A percentile compares a stretch with the other conserved stretches of the same genome.
These are phyloP conservation scores for Meriones psammophilus DNA, from an alignment of 2,797 vertebrate species.

Conservation along the genomic window DNA sequence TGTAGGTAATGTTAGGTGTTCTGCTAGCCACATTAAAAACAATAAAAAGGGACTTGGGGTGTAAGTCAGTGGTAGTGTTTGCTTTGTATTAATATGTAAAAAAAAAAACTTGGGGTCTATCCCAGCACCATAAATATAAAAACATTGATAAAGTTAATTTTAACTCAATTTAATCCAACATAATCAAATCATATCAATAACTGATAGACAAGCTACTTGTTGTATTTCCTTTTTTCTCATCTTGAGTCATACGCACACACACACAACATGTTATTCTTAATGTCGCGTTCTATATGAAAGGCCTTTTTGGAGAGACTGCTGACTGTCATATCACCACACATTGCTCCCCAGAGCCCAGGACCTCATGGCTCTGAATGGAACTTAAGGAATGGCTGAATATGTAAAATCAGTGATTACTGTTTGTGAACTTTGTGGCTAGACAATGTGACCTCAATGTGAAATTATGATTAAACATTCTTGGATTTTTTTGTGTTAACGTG, in stretches of 20 bases:
- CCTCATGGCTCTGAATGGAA: not conserved
- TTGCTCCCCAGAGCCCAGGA: not conserved
- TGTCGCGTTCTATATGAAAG: not conserved
- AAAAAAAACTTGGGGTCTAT: not conserved
- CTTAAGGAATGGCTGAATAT: not conserved
- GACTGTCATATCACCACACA: not conserved
- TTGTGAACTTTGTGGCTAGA: not conserved
- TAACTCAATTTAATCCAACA: not conserved
- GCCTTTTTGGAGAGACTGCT: not conserved
- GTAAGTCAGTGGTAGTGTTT: not conserved
- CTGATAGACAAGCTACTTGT: not conserved
- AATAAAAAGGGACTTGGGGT: not conserved
- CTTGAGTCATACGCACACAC: not conserved
- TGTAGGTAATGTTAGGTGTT: not conserved
- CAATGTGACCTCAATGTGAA: not conserved
- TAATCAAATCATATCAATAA: slow-evolving; percentile 2
- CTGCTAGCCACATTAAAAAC: not conserved
- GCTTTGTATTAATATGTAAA: not conserved
- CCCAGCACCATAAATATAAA: not conserved
- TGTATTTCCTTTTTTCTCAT: not conserved
- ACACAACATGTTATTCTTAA: not conserved
- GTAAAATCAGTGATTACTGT: not conserved
- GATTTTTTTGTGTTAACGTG: slow-evolving; percentile 4
- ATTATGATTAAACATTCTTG: not conserved
- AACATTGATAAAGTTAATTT: not conserved